Evolutionary conservation across 2,797 vertebrate genomes (phyloP).

Genomic region (Crax fasciolata): DNA sequence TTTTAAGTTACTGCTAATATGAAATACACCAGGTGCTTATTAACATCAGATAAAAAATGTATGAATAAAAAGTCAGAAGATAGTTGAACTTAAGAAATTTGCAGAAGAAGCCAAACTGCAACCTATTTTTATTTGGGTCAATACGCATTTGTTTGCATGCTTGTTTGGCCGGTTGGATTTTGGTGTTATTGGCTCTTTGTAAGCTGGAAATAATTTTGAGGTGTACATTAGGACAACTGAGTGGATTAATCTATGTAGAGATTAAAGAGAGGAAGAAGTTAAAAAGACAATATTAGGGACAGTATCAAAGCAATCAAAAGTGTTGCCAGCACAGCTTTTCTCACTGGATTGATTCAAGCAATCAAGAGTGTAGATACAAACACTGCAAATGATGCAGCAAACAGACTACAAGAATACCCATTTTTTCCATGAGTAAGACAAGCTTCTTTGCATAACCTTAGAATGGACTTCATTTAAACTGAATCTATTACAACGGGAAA

Average conservation of each 20-base stretch:
- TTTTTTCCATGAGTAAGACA: background rate
- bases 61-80: conserved; percentile 16
- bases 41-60: background rate
- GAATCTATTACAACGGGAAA: background rate
- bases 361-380: background rate
- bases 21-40: conserved; percentile 29
- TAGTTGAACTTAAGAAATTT: background rate
- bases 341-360: background rate
- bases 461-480: background rate
- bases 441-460: background rate
- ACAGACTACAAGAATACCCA: background rate
- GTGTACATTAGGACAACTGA: background rate
- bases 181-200: background rate
- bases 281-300: background rate
- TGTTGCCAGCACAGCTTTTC: background rate
- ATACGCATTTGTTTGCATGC: conserved; percentile 2
- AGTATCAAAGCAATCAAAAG: background rate
- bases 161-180: background rate
- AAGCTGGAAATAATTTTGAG: background rate
- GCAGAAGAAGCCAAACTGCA: background rate
- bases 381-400: background rate
- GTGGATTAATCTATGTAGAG: background rate
- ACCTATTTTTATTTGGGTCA: conserved; percentile 28
- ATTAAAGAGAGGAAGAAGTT: background rate
- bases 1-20: conserved; percentile 47